Conservation (phyloP, 2,888 invertebrate genomes). For the Synergus japonicus region DNA sequence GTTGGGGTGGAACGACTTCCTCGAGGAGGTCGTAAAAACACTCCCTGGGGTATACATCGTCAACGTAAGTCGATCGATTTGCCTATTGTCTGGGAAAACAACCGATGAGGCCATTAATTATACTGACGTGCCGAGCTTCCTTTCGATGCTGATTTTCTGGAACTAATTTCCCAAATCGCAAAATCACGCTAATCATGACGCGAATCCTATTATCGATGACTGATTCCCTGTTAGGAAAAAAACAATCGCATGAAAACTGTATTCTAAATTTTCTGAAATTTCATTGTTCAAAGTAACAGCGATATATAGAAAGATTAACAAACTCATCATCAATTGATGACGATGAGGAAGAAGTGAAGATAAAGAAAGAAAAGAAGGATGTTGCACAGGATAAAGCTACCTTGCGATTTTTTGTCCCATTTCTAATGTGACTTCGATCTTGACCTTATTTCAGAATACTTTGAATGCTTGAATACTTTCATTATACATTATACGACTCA, state of each 20-base stretch:
- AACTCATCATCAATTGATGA: neutral
- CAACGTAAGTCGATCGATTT: slow-evolving; percentile 46
- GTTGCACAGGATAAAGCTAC: too few relatives aligned
- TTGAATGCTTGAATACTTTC: too few relatives aligned
- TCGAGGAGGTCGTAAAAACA: slow-evolving; percentile 42
- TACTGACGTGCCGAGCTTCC: slow-evolving; percentile 47
- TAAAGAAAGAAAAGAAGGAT: too few relatives aligned
- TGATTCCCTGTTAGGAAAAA: neutral
- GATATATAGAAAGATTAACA: too few relatives aligned
- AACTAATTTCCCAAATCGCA: slow-evolving; percentile 55
- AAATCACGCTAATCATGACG: slow-evolving; percentile 58
- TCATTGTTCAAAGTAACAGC: too few relatives aligned
- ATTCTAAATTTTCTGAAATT: neutral
- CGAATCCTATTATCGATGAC: neutral
- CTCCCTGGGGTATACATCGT: slow-evolving; percentile 36
- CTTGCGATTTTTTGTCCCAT: too few relatives aligned
- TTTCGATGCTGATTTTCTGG: slow-evolving; percentile 55
- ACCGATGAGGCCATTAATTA: slow-evolving; percentile 47
- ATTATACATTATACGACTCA: too few relatives aligned
- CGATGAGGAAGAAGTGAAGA: neutral
- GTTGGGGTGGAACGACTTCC: slow-evolving; percentile 37
- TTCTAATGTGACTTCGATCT: too few relatives aligned
- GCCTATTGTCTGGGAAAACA: slow-evolving; percentile 47
- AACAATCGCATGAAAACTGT: neutral
- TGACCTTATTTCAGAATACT: too few relatives aligned